Evolutionary conservation across 2,113 vertebrate genomes (phyloP), one percentile per base, ranked within the genome.

Genomic region (Thymallus thymallus): DNA sequence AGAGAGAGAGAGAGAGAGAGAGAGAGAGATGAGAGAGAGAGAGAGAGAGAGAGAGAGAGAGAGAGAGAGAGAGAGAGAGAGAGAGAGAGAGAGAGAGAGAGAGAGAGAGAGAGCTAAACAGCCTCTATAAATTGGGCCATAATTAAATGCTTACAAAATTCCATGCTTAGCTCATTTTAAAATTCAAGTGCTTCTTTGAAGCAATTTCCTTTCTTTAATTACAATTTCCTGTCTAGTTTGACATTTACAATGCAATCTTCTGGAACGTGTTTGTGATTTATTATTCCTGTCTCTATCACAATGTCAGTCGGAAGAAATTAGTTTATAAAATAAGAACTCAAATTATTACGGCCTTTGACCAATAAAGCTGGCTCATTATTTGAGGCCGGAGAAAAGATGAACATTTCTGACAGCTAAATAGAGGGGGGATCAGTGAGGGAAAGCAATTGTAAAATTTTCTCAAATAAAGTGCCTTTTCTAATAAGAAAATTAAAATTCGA

Each of bases 141-240:
- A 96, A 96, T 96, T 96, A 96, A 96, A 97, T 95, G 93, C 95
- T 95, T 94, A 95, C 92, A 94, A 93, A 95, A 95, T 94, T 95
- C 90, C 91, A 89, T 92, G 93, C 93, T 96, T 94, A 93, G 90
- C 94, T 96, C 93, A 94, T 96, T 95, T 95, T 92, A 94, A 95
- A 96, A 97, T 95, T 87, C 93, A 94, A 96, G 92, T 93, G 94
- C 93, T 94, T 95, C 92, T 94, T 95, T 94, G 90, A 95, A 94
- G 95, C 95, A 94, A 97, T 97, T 98, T 98, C 95, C 94, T 96
- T 94, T 95, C 94, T 94, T 95, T 97, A 97, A 98, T 98, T 98
- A 95, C 92, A 95, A 95, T 97, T 98, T 97, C 94, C 95, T 95
- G 94, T 95, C 94, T 94, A 92, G 90, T 92, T 92, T 95, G 95